Conservation (phyloP, 2,113 vertebrate genomes). For the Dendrocopos noguchii region DNA sequence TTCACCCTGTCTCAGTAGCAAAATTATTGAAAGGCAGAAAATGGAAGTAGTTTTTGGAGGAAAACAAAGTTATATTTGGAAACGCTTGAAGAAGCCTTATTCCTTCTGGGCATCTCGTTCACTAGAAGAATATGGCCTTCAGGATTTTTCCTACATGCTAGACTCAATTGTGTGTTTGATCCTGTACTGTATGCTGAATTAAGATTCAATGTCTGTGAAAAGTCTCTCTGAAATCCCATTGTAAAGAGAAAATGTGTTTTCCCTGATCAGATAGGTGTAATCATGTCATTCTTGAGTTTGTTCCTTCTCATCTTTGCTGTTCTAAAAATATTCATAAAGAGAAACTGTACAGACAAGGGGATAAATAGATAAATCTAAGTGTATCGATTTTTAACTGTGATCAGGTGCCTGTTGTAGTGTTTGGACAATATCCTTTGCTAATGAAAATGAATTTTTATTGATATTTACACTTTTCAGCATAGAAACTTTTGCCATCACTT, state of each 20-base stretch:
- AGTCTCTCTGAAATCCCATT: background rate
- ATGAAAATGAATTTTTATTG: background rate
- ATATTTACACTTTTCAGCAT: background rate
- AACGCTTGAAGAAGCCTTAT: background rate
- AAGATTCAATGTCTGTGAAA: background rate
- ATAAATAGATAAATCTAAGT: background rate
- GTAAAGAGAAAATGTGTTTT: background rate
- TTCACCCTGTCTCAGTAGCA: background rate
- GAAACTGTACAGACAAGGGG: background rate
- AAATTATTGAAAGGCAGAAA: background rate
- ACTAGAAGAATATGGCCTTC: background rate
- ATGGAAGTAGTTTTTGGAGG: background rate
- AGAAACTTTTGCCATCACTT: background rate
- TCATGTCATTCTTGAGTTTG: background rate
- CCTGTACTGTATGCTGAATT: background rate
- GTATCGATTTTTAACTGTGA: background rate
- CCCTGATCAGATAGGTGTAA: background rate
- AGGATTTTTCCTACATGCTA: background rate
- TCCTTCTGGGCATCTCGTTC: background rate
- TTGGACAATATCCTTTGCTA: background rate
- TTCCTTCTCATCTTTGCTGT: background rate
- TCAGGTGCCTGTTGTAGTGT: background rate
- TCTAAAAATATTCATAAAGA: background rate
- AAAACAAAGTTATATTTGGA: background rate
- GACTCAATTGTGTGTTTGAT: background rate